Conservation (phyloP, 1,140 invertebrate genomes). For the Halesus radiatus region DNA sequence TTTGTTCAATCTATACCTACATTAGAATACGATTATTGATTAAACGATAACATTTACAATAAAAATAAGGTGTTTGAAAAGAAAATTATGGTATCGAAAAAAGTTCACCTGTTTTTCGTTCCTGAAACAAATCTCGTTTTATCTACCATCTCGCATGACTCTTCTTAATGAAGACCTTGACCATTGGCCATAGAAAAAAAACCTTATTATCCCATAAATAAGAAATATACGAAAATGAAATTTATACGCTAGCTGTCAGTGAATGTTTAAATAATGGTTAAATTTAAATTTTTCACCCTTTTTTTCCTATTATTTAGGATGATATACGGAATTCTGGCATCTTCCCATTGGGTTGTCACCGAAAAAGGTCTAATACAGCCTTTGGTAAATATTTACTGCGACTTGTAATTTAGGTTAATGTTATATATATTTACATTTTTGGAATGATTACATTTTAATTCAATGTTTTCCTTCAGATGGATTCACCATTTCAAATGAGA, state of each 20-base stretch:
- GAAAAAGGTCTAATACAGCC: slow-evolving; percentile 46
- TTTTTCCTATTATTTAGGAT: slow-evolving; percentile 26
- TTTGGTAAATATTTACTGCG: slow-evolving; percentile 22
- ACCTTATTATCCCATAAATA: too few relatives aligned
- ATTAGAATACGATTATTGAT: too few relatives aligned
- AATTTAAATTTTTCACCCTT: slow-evolving; percentile 35
- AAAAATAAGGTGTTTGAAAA: too few relatives aligned
- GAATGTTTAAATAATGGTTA: slow-evolving; percentile 38
- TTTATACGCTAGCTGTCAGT: slow-evolving; percentile 12
- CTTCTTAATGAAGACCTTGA: too few relatives aligned
- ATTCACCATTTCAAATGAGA: slow-evolving; percentile 85
- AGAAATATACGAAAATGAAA: background rate
- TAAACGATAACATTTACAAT: too few relatives aligned
- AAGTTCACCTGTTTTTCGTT: too few relatives aligned
- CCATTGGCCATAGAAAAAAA: too few relatives aligned
- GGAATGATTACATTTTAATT: slow-evolving; percentile 20
- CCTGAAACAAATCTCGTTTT: too few relatives aligned
- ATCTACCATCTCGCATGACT: too few relatives aligned
- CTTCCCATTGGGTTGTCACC: slow-evolving; percentile 45
- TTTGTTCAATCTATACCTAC: too few relatives aligned
- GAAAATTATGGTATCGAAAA: too few relatives aligned
- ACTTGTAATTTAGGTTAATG: slow-evolving; percentile 36
- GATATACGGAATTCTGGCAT: slow-evolving; percentile 34
- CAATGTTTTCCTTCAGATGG: slow-evolving; percentile 67
- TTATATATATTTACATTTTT: slow-evolving; percentile 23